A percentile compares a stretch with the other conserved stretches of the same genome.
These are phyloP conservation scores for Drosophila eohydei DNA, from an alignment of 2,888 invertebrate genomes.

Conservation along the genomic window DNA sequence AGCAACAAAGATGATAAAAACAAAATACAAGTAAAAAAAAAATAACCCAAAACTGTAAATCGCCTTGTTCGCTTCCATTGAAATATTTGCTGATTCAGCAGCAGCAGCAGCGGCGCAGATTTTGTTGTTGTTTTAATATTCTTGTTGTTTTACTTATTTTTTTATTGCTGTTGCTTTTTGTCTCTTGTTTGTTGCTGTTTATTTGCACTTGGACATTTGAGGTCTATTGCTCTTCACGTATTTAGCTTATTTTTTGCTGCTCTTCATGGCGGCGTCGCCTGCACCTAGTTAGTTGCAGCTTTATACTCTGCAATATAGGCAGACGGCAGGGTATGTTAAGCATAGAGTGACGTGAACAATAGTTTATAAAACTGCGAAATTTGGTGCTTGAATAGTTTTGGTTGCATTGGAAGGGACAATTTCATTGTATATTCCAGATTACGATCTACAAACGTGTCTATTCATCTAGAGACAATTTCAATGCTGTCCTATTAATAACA, in stretches of 20 bases:
- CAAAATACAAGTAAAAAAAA: conserved; percentile 23
- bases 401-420: neutral
- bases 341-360: neutral
- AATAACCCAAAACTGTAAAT: conserved; percentile 62
- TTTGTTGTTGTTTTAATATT: conserved; percentile 44
- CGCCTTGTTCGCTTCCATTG: conserved; percentile 58
- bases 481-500: neutral
- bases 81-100: conserved; percentile 70
- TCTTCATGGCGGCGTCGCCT: conserved; percentile 11
- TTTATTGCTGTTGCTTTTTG: conserved; percentile 9
- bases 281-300: conserved; percentile 4
- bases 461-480: neutral
- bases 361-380: neutral
- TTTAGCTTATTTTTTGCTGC: conserved; percentile 6
- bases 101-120: conserved; percentile 41
- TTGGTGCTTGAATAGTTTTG: neutral
- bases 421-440: neutral
- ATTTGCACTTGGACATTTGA: conserved; percentile 57
- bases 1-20: conserved; percentile 26
- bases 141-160: conserved; percentile 36
- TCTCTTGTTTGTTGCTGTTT: conserved; percentile 35
- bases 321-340: neutral
- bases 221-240: conserved; percentile 35
- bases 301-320: conserved; percentile 11
- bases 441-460: neutral